Evolutionary conservation across 2,888 invertebrate species (phyloP), one percentile per base, ranked within the genome.

Genomic region (Vanessa cardui): DNA sequence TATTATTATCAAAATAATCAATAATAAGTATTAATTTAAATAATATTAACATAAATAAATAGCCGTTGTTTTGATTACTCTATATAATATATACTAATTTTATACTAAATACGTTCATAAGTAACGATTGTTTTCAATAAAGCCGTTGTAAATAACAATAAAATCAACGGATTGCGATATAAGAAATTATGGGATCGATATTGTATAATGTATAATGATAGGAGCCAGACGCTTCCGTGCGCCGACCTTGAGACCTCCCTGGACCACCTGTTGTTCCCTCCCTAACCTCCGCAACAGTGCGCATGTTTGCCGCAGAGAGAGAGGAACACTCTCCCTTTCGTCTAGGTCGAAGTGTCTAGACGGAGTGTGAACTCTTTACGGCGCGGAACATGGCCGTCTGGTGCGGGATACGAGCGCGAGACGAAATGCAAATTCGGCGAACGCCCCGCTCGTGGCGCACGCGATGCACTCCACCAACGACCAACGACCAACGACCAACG

Each of bases 311-410:
- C 83, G 85, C 78, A 86, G 85, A 88, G 80, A 70, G 83, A 80
- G 88, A 87, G 73, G 77, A 79, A 67, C 63, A 73, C 74, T 76
- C 74, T 82, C 86, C 81, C 82, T 88, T 86, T 86, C 88, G 77
- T 77, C 78, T 83, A 86, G 92, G 90, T 91, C 91, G 92, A 92
- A 90, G 78, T 83, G 92, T 92, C 92, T 92, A 92, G 92, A 92
- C 92, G 84, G 82, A 82, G 79, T 83, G 83, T 90, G 92, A 91
- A 90, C 91, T 90, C 87, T 90, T 89, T 87, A 90, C 86, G 80
- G 85, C 71, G 7, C 50, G 68, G 64, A 58, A 69, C 71, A 66
- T 67, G 64, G 70, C 67, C 69, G 72, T 72, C 66, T 59, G 70
- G 58, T 49, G 49, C 20, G 20, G 59, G 50, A 50, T 62, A 49